These are phyloP conservation scores for Copidosoma floridanum DNA, from an alignment of 1,140 invertebrate species.

Conservation along the genomic window DNA sequence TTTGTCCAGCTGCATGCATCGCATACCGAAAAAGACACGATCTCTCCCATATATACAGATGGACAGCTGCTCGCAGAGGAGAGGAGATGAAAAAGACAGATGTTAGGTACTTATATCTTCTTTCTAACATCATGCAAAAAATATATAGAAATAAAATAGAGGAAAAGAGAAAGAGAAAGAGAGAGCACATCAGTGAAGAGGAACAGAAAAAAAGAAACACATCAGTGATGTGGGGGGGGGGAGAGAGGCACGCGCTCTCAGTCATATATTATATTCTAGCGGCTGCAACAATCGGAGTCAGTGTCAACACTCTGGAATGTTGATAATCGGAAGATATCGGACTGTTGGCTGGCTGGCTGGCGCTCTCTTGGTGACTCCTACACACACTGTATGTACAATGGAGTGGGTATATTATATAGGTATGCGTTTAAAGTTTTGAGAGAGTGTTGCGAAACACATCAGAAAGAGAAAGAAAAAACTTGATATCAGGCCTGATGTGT, in stretches of 20 bases:
- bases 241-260: conserved; percentile 21
- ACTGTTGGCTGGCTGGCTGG: neutral
- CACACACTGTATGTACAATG: too few relatives aligned
- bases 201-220: neutral
- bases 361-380: too few relatives aligned
- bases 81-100: neutral
- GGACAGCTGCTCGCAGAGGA: neutral
- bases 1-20: neutral
- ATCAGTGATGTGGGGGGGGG: neutral
- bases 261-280: neutral
- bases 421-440: too few relatives aligned
- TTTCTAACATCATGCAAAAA: too few relatives aligned
- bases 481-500: too few relatives aligned
- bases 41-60: neutral
- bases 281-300: conserved; percentile 21
- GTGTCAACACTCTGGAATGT: conserved; percentile 56
- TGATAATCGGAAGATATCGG: conserved; percentile 40
- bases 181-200: neutral
- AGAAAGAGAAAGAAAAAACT: too few relatives aligned
- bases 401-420: too few relatives aligned
- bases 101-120: too few relatives aligned
- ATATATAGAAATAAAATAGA: too few relatives aligned
- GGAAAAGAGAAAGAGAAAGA: conserved; percentile 16
- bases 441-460: too few relatives aligned
- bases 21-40: neutral